Base-by-base conservation (phyloP, 2,888 invertebrate genomes). In the Ormyrus thymus region DNA sequence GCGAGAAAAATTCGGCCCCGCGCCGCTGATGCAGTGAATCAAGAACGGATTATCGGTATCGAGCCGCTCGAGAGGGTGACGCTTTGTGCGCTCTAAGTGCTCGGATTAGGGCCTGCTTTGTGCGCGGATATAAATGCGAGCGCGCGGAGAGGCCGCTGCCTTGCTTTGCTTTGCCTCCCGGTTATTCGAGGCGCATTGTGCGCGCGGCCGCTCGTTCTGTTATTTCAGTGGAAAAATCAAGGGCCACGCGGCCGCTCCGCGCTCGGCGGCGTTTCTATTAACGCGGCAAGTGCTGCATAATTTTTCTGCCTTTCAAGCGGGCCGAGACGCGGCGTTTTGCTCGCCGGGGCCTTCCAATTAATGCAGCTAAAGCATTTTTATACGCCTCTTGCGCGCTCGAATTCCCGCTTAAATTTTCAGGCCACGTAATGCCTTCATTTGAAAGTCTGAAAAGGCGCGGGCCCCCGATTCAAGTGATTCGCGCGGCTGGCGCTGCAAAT, bases 1-100 rank as follows among this genome's bases (percentile, higher is more conserved):
- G 29, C 29, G 29, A 29, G 29, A 29, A 29, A 29, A 29, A 29
- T 29, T 29, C 3, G 29, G 29, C 3, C 29, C 29, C 29, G 45
- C 29, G 29, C 29, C 29, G 29, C 29, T 29, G 29, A 29, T 4
- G 43, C 15, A 55, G 58, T 58, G 64, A 70, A 76, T 70, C 61
- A 65, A 76, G 70, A 15, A 29, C 4, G 76, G 58, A 77, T 77
- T 77, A 77, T 77, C 64, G 43, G 50, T 62, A 65, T 71, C 50
- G 59, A n/a, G 51, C 9, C 43, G 58, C 11, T 45, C 13, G 70
- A 43, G 50, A 13, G 58, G 15, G 51, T 43, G 71, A 48, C 43
- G 50, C 45, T 29, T 29, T 29, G 29, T 29, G 29, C 29, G 29
- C 29, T 29, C 29, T 29, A 29, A 29, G 29, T 29, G 29, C 29